These are phyloP conservation scores for Protonibea diacanthus DNA, from an alignment of 2,797 vertebrate species.

Conservation along the genomic window DNA sequence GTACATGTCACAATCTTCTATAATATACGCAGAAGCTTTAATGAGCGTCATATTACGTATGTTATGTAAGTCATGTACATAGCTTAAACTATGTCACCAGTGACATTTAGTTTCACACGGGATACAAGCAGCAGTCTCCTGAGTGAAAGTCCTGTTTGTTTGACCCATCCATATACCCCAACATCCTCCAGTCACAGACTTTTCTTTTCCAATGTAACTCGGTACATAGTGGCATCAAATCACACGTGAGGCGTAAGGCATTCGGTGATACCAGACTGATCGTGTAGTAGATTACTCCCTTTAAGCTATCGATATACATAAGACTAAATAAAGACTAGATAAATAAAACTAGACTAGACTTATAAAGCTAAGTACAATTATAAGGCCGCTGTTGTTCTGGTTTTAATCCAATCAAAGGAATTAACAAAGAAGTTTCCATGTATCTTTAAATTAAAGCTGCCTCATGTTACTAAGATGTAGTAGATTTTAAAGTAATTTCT, in stretches of 20 bases:
- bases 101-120: no score
- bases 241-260: no score
- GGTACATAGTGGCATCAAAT: no score
- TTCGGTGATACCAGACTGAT: not conserved
- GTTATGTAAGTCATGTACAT: no score
- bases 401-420: slow-evolving; percentile 10
- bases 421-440: slow-evolving; percentile 1
- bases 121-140: no score
- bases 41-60: not conserved
- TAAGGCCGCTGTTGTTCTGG: not conserved
- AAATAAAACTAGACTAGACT: no score
- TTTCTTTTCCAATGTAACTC: no score
- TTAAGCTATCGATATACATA: not conserved
- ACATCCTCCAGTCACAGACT: no score
- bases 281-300: not conserved
- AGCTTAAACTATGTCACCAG: no score
- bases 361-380: not conserved
- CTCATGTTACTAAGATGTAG: not conserved
- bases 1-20: not conserved
- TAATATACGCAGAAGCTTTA: not conserved
- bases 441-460: not conserved
- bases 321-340: no score
- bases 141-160: no score
- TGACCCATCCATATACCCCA: no score
- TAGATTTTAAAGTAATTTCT: not conserved